Evolutionary conservation across 2,797 vertebrate species (phyloP), one percentile per base, ranked within the genome.

Genomic region (Octomys mimax): DNA sequence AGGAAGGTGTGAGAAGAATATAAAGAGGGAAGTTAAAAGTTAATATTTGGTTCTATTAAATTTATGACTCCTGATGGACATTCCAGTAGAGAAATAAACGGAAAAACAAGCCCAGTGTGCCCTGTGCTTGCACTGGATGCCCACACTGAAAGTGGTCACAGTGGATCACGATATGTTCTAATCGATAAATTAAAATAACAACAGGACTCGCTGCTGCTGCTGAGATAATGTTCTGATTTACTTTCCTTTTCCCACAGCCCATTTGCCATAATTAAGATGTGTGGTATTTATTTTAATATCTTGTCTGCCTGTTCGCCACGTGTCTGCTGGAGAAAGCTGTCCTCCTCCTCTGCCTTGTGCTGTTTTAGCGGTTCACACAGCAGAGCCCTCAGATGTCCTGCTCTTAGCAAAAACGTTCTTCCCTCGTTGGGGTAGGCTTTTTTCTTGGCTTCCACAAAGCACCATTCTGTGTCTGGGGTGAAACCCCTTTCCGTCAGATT

Each of bases 291-390:
- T 89, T 46, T 73, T 22, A 36, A 5, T 80, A 68, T 89, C 82
- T 94, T 66, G 26, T 19, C 70, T 61, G 19, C 28, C 68, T 91
- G 7, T 52, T 87, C 18, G 33, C 78, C 54, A 2, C 49, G 39
- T 83, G 24, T 31, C 0, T 68, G 14, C 71, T 79, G 28, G 19
- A 86, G 85, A 66, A 57, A 11, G 64, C 39, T 39, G 31, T 54
- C 36, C 8, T 62, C 21, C 8, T 61, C 14, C 6, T 92, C 28
- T 68, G 18, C 52, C 31, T 31, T 57, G 28, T 66, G 39, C 80
- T 91, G 8, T 75, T 86, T 96, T 91, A 24, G 28, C n/a, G 66
- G 19, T 88, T 92, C 7, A 21, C 9, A 83, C 49, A 66, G 79
- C 6, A 49, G 24, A 12, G 31, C 49, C 83, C 77, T 87, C 24